phyloP scores from a whole-genome alignment of 1,140 invertebrate species.

The Procambarus virginalis region DNA sequence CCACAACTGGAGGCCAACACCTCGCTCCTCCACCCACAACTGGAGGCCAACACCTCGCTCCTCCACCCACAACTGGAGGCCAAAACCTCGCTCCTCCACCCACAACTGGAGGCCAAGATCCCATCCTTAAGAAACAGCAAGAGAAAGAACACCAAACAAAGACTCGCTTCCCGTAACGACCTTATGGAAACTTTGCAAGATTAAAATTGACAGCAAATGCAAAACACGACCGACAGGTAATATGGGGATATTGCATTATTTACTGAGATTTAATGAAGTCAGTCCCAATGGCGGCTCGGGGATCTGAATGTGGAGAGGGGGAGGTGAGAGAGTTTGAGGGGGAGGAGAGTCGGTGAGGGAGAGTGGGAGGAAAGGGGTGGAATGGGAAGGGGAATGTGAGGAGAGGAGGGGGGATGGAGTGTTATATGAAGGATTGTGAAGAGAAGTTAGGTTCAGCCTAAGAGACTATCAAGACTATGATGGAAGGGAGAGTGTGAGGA shows the following conservation, averaged over 20 bases:
- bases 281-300: conserved; percentile 3
- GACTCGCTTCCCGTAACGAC: conserved; percentile 20
- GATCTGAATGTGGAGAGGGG: neutral
- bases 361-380: neutral
- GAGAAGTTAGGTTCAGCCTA: too few relatives aligned
- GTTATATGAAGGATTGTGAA: neutral
- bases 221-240: conserved; percentile 63
- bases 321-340: neutral
- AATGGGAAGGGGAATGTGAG: neutral
- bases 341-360: neutral
- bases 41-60: too few relatives aligned
- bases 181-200: conserved; percentile 63
- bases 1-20: too few relatives aligned
- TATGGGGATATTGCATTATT: conserved; percentile 61
- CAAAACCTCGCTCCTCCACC: too few relatives aligned
- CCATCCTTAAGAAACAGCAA: neutral
- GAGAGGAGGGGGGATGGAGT: neutral
- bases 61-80: too few relatives aligned
- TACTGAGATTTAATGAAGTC: conserved; percentile 65
- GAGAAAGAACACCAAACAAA: conserved; percentile 16
- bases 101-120: neutral
- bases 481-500: neutral
- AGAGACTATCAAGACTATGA: neutral
- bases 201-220: conserved; percentile 66
- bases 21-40: too few relatives aligned